phyloP scores from a whole-genome alignment of 2,888 invertebrate species.

The Apamea sordens region DNA sequence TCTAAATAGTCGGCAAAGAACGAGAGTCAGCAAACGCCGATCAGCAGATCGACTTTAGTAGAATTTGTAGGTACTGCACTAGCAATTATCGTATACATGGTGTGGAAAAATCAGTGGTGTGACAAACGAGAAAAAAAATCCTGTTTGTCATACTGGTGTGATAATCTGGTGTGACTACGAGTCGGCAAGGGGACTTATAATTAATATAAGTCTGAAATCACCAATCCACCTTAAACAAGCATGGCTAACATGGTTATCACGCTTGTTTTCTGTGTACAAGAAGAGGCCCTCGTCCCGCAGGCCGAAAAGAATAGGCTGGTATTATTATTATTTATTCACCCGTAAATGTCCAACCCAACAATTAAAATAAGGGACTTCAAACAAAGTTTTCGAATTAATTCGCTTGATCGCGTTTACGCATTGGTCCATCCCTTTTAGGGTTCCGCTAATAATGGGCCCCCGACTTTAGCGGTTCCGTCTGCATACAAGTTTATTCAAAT shows the following conservation, averaged over 20 bases:
- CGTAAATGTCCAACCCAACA: conserved; percentile 3
- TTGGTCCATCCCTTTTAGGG: conserved; percentile 11
- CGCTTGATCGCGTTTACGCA: conserved; percentile 26
- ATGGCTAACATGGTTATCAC: no score
- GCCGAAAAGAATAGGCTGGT: background rate
- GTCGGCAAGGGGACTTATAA: no score
- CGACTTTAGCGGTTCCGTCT: conserved; percentile 52
- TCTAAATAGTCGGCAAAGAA: no score
- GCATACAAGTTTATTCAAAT: conserved; percentile 63
- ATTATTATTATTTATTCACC: conserved; percentile 3
- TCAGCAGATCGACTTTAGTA: no score
- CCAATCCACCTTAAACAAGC: background rate
- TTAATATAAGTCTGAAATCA: background rate
- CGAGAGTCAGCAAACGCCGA: no score
- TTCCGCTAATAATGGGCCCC: conserved; percentile 46
- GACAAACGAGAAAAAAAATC: no score
- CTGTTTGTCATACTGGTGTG: no score
- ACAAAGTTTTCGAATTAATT: conserved; percentile 50
- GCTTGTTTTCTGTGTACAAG: background rate
- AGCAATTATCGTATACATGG: no score
- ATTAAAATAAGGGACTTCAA: conserved; percentile 9
- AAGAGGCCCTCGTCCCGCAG: no score
- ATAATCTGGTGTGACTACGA: no score
- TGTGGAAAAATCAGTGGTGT: no score
- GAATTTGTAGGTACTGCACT: no score